Evolutionary conservation across 2,113 vertebrate genomes (phyloP).

Genomic region (Fulica atra): DNA sequence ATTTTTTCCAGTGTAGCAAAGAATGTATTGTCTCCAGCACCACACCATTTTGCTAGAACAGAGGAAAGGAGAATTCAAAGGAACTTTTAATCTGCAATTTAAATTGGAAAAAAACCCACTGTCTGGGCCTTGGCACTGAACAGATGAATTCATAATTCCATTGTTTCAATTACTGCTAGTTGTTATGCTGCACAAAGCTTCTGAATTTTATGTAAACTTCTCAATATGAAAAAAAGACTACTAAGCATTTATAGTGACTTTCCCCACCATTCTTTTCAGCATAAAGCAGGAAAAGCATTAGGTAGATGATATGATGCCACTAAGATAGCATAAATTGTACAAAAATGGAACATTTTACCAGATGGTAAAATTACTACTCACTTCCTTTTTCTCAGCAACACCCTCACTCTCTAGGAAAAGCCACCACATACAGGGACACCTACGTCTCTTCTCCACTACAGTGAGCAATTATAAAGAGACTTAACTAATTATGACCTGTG

Average conservation of each 20-base stretch:
- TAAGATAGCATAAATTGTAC: not conserved
- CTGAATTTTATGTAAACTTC: not conserved
- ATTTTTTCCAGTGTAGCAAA: not conserved
- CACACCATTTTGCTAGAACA: not conserved
- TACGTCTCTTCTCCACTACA: not conserved
- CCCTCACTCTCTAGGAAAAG: not conserved
- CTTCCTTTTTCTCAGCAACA: not conserved
- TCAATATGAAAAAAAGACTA: not conserved
- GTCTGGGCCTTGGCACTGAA: not conserved
- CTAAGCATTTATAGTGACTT: not conserved
- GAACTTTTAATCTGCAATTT: not conserved
- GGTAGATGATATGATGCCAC: not conserved
- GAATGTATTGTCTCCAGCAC: not conserved
- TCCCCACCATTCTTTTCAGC: not conserved
- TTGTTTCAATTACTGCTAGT: not conserved
- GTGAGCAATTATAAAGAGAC: not conserved
- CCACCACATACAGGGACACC: not conserved
- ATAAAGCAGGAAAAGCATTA: not conserved
- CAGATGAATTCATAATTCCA: not conserved
- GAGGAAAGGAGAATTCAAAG: not conserved
- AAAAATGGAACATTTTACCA: not conserved
- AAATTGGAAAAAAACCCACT: not conserved
- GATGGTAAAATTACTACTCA: not conserved
- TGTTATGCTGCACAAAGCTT: not conserved
- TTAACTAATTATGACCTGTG: not conserved